These are phyloP conservation scores for Tiphia femorata DNA, from an alignment of 2,888 invertebrate genomes.

Conservation along the genomic window DNA sequence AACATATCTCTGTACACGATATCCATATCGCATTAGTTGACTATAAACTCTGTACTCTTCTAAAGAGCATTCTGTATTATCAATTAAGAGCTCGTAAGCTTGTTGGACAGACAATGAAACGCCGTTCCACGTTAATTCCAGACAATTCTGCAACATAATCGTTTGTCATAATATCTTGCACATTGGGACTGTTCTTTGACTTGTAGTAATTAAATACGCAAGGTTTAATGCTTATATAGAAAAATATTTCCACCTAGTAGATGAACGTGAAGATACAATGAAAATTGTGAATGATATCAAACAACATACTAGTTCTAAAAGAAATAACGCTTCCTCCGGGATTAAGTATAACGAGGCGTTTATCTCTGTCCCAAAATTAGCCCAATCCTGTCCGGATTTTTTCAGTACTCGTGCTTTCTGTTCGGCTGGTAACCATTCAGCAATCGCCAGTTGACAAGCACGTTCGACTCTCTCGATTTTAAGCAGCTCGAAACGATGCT, in stretches of 20 bases:
- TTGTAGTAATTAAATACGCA: no score
- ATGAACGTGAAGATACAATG: no score
- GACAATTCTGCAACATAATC: constrained; percentile 72
- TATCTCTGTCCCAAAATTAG: constrained; percentile 71
- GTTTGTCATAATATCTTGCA: no score
- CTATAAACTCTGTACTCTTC: constrained; percentile 74
- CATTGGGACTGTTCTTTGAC: no score
- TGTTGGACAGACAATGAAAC: constrained; percentile 76
- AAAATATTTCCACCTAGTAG: not conserved
- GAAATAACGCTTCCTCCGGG: constrained; percentile 77
- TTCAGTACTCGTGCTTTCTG: constrained; percentile 73
- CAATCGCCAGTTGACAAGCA: constrained; percentile 72
- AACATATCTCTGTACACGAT: constrained; percentile 71
- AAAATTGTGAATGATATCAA: not conserved
- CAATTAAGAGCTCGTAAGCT: constrained; percentile 73
- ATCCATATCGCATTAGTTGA: constrained; percentile 73
- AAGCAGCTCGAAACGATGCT: constrained; percentile 71
- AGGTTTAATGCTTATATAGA: no score
- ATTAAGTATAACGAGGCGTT: constrained; percentile 71
- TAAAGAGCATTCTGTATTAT: constrained; percentile 62
- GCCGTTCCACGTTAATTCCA: constrained; percentile 73
- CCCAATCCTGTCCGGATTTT: constrained; percentile 73
- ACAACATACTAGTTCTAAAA: constrained; percentile 75
- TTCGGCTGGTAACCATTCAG: constrained; percentile 72
- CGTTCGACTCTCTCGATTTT: constrained; percentile 74